Evolutionary conservation across 2,888 invertebrate genomes (phyloP).

Genomic region (Lamellibrachia columna): DNA sequence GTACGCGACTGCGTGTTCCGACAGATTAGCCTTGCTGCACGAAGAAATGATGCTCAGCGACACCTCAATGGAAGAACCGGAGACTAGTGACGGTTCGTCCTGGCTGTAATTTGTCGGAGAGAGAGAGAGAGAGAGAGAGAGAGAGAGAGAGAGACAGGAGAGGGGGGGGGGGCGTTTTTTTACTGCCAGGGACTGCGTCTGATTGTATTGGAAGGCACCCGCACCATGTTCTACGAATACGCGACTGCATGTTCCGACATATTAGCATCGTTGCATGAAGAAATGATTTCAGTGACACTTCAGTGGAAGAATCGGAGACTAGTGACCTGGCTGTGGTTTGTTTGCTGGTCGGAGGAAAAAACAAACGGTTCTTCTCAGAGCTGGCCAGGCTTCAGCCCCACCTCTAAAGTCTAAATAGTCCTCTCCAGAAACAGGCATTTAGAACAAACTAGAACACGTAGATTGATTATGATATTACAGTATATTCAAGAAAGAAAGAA

Average conservation of each 20-base stretch:
- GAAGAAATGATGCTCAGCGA: background rate
- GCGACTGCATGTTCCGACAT: background rate
- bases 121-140: background rate
- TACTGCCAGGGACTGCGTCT: background rate
- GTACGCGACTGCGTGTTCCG: background rate
- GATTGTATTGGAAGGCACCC: background rate
- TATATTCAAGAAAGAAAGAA: too few species aligned
- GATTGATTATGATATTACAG: too few species aligned
- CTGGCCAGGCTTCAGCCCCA: background rate
- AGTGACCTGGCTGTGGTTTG: background rate
- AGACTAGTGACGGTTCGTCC: background rate
- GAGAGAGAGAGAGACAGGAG: background rate
- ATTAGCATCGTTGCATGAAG: background rate
- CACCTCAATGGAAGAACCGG: background rate
- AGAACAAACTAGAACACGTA: too few species aligned
- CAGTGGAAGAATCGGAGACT: background rate
- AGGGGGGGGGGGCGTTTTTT: background rate
- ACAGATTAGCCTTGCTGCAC: conserved; percentile 1
- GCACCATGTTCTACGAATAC: background rate
- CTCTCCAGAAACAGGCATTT: too few species aligned
- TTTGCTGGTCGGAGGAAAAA: background rate
- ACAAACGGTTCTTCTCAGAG: background rate
- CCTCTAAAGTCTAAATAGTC: too few species aligned
- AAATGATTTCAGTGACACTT: background rate
- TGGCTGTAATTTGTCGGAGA: background rate